Conservation (phyloP, 1,140 invertebrate species). For the Macrotrachela quadricornifera region DNA sequence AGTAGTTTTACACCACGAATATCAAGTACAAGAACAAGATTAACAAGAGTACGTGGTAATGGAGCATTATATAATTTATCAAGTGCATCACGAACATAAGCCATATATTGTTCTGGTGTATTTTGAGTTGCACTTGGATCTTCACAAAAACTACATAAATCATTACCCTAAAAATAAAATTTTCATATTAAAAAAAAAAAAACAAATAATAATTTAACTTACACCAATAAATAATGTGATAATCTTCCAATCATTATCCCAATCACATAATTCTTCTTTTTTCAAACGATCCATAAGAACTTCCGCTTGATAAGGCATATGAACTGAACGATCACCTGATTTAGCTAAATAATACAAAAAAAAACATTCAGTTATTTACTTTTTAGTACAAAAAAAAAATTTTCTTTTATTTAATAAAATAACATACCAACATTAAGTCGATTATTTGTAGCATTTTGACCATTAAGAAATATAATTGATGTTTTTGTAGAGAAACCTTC, state of each 20-base stretch:
- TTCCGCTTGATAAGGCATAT: slow-evolving; percentile 33
- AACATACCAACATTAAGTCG: too few species aligned
- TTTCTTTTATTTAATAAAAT: too few species aligned
- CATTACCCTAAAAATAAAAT: slow-evolving; percentile 37
- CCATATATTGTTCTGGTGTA: slow-evolving; percentile 33
- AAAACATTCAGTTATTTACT: too few species aligned
- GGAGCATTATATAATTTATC: slow-evolving; percentile 26
- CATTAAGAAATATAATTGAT: not conserved
- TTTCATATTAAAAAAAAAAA: not conserved
- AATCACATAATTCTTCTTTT: slow-evolving; percentile 33
- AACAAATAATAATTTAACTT: slow-evolving; percentile 14
- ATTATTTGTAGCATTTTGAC: not conserved
- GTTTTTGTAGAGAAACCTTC: slow-evolving; percentile 18
- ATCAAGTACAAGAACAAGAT: slow-evolving; percentile 47
- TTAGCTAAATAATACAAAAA: too few species aligned
- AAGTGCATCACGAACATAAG: slow-evolving; percentile 37
- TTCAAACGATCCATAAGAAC: slow-evolving; percentile 47
- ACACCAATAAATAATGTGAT: slow-evolving; percentile 60
- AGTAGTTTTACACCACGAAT: slow-evolving; percentile 9
- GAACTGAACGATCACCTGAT: too few species aligned
- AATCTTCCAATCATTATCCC: slow-evolving; percentile 44
- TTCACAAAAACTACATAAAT: slow-evolving; percentile 49
- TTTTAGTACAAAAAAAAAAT: too few species aligned
- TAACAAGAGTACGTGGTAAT: slow-evolving; percentile 50
- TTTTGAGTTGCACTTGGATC: slow-evolving; percentile 9